These are phyloP conservation scores for Strigamia transsilvanica DNA, from an alignment of 2,888 invertebrate species.

Conservation along the genomic window DNA sequence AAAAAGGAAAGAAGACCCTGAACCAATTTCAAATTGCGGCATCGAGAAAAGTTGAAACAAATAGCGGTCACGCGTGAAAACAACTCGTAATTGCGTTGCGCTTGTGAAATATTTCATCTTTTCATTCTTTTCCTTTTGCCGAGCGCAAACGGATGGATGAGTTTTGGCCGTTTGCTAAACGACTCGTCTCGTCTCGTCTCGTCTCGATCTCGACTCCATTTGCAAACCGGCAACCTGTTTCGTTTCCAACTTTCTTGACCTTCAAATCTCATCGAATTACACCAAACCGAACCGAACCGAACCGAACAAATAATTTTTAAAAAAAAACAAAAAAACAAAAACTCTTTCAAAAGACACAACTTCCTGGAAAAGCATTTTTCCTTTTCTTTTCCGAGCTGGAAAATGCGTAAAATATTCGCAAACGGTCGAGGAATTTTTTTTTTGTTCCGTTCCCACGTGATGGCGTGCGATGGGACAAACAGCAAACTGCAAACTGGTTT, in stretches of 20 bases:
- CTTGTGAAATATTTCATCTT: background rate
- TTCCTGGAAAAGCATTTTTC: too few relatives aligned
- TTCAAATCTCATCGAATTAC: background rate
- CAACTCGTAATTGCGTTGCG: background rate
- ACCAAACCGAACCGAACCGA: too few relatives aligned
- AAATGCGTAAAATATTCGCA: too few relatives aligned
- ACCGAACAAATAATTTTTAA: too few relatives aligned
- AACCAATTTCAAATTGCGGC: constrained; percentile 8
- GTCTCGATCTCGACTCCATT: background rate
- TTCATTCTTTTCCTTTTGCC: background rate
- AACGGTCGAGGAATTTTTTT: background rate
- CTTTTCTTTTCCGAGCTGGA: too few relatives aligned
- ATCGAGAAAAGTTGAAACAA: background rate
- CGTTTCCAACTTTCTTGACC: background rate
- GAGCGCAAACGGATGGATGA: background rate
- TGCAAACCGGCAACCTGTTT: background rate
- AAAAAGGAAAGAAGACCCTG: background rate
- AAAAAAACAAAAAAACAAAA: too few relatives aligned
- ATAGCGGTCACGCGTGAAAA: constrained; percentile 1
- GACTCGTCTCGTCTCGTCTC: background rate
- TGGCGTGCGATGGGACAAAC: background rate
- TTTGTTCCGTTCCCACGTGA: background rate
- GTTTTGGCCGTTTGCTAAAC: background rate
- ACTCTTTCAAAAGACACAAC: too few relatives aligned
- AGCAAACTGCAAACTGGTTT: background rate